phyloP scores from a whole-genome alignment of 2,113 vertebrate species.

The Daboia siamensis region DNA sequence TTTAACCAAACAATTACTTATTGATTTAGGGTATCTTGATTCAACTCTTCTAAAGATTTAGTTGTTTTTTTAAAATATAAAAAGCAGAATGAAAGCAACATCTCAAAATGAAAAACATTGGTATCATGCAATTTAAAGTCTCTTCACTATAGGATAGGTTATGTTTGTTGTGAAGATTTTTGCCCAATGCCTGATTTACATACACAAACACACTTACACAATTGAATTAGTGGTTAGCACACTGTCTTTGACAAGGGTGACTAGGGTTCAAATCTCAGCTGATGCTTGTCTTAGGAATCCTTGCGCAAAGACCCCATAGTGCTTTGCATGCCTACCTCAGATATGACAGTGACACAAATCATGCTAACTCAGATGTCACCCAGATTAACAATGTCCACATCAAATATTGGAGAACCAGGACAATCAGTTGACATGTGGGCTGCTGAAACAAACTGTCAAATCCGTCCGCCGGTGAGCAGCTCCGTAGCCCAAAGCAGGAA shows the following conservation, averaged over 20 bases:
- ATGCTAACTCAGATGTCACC: background rate
- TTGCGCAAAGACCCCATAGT: background rate
- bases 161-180: background rate
- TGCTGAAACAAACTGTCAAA: background rate
- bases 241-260: background rate
- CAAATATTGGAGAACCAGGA: background rate
- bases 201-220: background rate
- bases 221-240: background rate
- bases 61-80: background rate
- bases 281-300: background rate
- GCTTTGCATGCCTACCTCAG: background rate
- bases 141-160: background rate
- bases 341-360: background rate
- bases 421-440: background rate
- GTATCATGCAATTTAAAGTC: background rate
- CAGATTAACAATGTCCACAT: background rate
- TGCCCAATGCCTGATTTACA: background rate
- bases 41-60: background rate
- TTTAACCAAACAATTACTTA: background rate
- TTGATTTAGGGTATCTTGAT: background rate
- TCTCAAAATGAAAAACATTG: background rate
- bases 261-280: background rate
- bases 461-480: too few relatives aligned
- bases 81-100: background rate
- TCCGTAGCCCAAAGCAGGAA: too few relatives aligned